Evolutionary conservation across 2,113 vertebrate genomes (phyloP), one percentile per base, ranked within the genome.

Genomic region (Pollachius pollachius): DNA sequence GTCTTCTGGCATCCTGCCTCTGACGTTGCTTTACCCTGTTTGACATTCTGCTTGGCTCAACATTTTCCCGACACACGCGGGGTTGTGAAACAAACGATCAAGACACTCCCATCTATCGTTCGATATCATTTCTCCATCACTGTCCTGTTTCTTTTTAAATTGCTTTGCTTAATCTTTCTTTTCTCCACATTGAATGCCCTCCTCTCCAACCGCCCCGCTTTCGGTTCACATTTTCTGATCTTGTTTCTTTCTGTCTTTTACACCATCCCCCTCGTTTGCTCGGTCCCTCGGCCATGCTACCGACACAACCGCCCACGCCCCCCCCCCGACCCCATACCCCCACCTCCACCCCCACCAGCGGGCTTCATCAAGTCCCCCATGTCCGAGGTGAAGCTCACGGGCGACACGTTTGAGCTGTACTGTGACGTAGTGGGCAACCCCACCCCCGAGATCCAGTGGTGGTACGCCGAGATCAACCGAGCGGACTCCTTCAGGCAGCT

Each of bases 401-500:
- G 95, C 70, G 96, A 98, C 93, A 92, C 94, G 88, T 96, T 97
- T 94, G 96, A 97, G 93, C 94, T 98, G 90, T 98, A 96, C 94
- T 97, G 96, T 92, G 96, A 98, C 68, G 96, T 97, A 87, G 93
- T 96, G 88, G 96, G 95, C 84, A 95, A 85, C 88, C 96, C 97
- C 90, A 95, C 95, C 81, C 97, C 97, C 66, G 97, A 99, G 92
- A 96, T 98, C 94, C 97, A 99, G 93, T 99, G 97, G 96, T 99
- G 96, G 96, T 98, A 97, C 84, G 94, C 95, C 21, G 96, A 98
- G 93, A 94, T 95, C 89, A 97, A 98, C 95, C 93, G 92, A 76
- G 95, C 93, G 64, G 95, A 97, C 90, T 94, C 94, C 90, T 99
- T 99, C 94, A 94, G 94, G 91, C 96, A 98, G 89, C 93, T 97